phyloP scores from a whole-genome alignment of 2,888 invertebrate species.

The Pteria penguin region DNA sequence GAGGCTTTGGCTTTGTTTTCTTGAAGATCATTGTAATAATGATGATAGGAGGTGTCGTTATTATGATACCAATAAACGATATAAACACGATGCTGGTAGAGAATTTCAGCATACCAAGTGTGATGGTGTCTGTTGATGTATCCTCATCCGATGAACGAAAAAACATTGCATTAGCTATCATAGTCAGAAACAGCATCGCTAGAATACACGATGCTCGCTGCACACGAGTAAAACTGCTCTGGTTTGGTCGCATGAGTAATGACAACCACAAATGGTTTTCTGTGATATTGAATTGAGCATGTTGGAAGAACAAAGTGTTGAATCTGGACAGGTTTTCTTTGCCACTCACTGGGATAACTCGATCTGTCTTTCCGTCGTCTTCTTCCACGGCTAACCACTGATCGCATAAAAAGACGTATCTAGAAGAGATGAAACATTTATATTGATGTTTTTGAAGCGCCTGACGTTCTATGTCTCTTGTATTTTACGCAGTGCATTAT shows the following conservation, averaged over 20 bases:
- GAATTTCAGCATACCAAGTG: slow-evolving; percentile 50
- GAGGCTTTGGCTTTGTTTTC: slow-evolving; percentile 28
- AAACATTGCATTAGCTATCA: slow-evolving; percentile 39
- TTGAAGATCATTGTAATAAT: slow-evolving; percentile 68
- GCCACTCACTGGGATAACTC: slow-evolving; percentile 77
- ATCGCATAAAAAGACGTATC: slow-evolving; percentile 73
- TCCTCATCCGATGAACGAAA: slow-evolving; percentile 58
- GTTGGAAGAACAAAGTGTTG: slow-evolving; percentile 77
- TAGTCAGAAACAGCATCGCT: slow-evolving; percentile 60
- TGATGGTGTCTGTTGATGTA: slow-evolving; percentile 49
- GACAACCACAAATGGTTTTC: slow-evolving; percentile 81
- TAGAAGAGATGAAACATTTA: slow-evolving; percentile 29
- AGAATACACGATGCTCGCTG: slow-evolving; percentile 68
- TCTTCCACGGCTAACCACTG: slow-evolving; percentile 79
- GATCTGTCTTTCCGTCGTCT: slow-evolving; percentile 79
- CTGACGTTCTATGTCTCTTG: too few species aligned
- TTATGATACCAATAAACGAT: slow-evolving; percentile 27
- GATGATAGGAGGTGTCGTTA: slow-evolving; percentile 74
- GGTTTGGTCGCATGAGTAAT: slow-evolving; percentile 79
- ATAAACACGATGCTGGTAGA: slow-evolving; percentile 14
- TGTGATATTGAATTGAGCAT: slow-evolving; percentile 73
- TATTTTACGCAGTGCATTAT: too few species aligned
- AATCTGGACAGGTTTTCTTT: slow-evolving; percentile 78
- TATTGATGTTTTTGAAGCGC: too few species aligned
- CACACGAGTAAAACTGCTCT: slow-evolving; percentile 79